Evolutionary conservation across 1,140 invertebrate genomes (phyloP), one percentile per base, ranked within the genome.

Genomic region (Vanessa tameamea): DNA sequence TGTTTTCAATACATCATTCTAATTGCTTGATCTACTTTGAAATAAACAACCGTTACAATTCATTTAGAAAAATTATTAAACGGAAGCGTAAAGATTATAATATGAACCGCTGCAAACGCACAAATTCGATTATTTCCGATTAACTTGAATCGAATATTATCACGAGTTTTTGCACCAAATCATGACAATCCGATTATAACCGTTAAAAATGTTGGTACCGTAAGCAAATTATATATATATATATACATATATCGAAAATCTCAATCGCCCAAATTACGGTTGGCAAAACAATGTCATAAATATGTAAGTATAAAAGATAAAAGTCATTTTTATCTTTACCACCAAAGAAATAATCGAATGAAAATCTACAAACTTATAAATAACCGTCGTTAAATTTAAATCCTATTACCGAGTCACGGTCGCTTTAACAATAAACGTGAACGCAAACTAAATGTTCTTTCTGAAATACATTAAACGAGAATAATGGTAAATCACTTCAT

Each of bases 121-220:
- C 68, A 79, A 82, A 83, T 71, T 61, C 74, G 82, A 86, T 87
- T 82, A 84, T 87, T 87, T 87, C 80, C 87, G 86, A 89, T 85
- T 82, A 86, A 83, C 78, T 84, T 78, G 66, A 80, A 86, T 82
- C 80, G 79, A 84, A 82, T 83, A 72, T 73, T 71, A 78, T 71
- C 81, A 77, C 72, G 80, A 68, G 79, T 87, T 43, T 88, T 85
- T 86, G 65, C 82, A 82, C 75, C 79, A 70, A 80, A 78, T 79
- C 78, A 82, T 80, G 81, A 86, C 79, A 87, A 87, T 87, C 77
- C 75, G 83, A 88, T 90, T 85, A 84, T 86, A 57, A 81, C 84
- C 85, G 85, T 85, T 88, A 84, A 82, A 87, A 86, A 83, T n/a
- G 77, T 72, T 3, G 20, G 53, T 89, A 87, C 89, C 87, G 87